Evolutionary conservation across 2,797 vertebrate species (phyloP).

Genomic region (Hippopotamyrus pictus): DNA sequence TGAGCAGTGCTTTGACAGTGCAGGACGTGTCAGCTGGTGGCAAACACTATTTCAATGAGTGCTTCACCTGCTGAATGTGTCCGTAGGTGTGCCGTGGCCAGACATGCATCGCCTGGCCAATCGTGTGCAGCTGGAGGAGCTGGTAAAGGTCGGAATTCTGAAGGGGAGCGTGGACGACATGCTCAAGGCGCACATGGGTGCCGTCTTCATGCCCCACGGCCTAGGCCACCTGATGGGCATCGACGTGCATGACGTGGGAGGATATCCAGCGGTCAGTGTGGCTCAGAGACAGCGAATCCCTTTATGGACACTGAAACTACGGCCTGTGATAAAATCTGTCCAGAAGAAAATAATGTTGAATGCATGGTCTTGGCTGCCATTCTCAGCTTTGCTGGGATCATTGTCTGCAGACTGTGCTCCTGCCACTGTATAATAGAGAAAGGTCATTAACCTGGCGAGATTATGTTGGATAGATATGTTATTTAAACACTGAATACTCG

Average conservation of each 20-base stretch:
- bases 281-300: background rate
- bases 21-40: background rate
- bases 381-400: background rate
- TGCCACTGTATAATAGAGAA: background rate
- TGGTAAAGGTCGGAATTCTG: constrained; percentile 76
- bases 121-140: constrained; percentile 83
- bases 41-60: background rate
- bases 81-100: constrained; percentile 79
- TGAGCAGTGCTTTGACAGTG: background rate
- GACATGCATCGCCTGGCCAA: constrained; percentile 89
- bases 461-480: background rate
- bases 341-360: constrained; percentile 24
- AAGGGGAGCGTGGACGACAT: constrained; percentile 78
- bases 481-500: background rate
- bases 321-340: background rate
- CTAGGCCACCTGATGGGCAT: constrained; percentile 92
- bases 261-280: constrained; percentile 84
- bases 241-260: constrained; percentile 91
- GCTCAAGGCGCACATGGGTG: constrained; percentile 83
- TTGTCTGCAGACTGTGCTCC: background rate
- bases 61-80: background rate
- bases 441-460: background rate
- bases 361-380: constrained; percentile 86
- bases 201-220: constrained; percentile 92
- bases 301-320: too few species aligned